Conservation (phyloP, 2,888 invertebrate genomes). For the Tholera decimalis region DNA sequence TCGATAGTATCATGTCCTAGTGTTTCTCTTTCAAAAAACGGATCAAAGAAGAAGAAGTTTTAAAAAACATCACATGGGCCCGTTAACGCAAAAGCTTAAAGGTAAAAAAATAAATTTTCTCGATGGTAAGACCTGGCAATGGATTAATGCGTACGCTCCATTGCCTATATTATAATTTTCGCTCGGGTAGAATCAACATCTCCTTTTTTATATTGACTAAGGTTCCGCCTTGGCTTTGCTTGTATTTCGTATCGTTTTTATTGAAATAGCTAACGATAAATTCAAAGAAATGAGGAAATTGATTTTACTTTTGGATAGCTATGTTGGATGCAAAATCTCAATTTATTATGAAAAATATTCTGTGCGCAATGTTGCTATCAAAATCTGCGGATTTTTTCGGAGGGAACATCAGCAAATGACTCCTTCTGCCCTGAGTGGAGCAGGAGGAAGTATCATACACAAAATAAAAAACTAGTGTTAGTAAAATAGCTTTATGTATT, state of each 20-base stretch:
- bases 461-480: too few relatives aligned
- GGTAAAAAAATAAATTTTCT: conserved; percentile 67
- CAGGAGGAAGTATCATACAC: too few relatives aligned
- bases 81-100: conserved; percentile 51
- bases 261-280: neutral
- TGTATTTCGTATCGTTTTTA: neutral
- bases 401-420: too few relatives aligned
- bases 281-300: neutral
- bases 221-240: conserved; percentile 18
- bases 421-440: too few relatives aligned
- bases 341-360: too few relatives aligned
- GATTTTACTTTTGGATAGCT: too few relatives aligned
- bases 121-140: conserved; percentile 71
- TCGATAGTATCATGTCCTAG: neutral
- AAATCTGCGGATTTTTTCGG: too few relatives aligned
- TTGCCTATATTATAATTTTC: conserved; percentile 87
- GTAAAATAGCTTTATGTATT: too few relatives aligned
- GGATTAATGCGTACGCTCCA: conserved; percentile 87
- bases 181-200: conserved; percentile 74
- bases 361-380: too few relatives aligned
- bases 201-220: conserved; percentile 47
- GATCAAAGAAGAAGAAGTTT: conserved; percentile 19
- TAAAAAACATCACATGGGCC: conserved; percentile 26
- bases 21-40: conserved; percentile 23
- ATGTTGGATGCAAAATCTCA: too few relatives aligned